Conservation (phyloP, 2,888 invertebrate species). For the Linnaemya vulpina region DNA sequence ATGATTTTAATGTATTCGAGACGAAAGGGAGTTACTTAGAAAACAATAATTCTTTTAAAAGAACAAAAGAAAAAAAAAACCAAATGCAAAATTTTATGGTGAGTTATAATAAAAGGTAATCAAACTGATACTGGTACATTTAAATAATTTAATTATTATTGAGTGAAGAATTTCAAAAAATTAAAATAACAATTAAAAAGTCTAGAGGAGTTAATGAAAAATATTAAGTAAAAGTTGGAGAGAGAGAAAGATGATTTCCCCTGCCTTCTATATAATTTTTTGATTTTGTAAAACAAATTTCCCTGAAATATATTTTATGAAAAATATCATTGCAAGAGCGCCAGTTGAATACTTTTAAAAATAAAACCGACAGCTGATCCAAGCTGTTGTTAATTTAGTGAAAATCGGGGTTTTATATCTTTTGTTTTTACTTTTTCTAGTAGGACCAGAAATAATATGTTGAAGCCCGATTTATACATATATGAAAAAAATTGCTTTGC, state of each 20-base stretch:
- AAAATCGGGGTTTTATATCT: too few species aligned
- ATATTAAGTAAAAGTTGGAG: not conserved
- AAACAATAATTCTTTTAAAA: not conserved
- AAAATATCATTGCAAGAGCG: too few species aligned
- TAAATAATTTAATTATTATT: not conserved
- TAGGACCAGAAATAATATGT: too few species aligned
- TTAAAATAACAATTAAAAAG: not conserved
- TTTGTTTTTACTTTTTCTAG: too few species aligned
- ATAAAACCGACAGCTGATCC: too few species aligned
- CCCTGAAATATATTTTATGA: too few species aligned
- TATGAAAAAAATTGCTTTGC: too few species aligned
- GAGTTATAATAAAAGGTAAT: not conserved
- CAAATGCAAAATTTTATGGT: not conserved
- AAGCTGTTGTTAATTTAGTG: too few species aligned
- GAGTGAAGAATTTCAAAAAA: not conserved
- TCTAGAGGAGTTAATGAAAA: not conserved
- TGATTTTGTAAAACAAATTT: too few species aligned
- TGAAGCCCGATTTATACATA: too few species aligned
- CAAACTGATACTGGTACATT: not conserved
- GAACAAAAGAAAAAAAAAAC: not conserved
- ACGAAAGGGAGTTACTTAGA: not conserved
- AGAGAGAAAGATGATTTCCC: not conserved
- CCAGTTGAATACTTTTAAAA: too few species aligned
- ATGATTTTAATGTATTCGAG: constrained; percentile 13
- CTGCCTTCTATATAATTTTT: too few species aligned